Evolutionary conservation across 2,888 invertebrate species (phyloP).

Genomic region (Prosopocoilus inquinatus): DNA sequence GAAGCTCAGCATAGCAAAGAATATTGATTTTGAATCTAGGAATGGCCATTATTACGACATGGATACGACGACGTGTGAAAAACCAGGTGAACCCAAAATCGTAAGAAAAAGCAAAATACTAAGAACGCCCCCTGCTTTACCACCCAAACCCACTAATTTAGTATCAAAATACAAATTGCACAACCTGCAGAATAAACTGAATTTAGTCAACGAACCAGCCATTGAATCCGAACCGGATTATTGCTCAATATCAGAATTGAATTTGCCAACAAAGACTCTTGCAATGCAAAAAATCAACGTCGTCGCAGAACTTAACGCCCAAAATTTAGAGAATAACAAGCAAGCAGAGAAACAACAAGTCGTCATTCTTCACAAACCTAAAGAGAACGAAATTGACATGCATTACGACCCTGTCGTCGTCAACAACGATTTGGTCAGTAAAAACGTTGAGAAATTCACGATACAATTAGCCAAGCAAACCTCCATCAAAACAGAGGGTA

Average conservation of each 20-base stretch:
- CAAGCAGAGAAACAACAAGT: conserved; percentile 33
- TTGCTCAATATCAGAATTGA: conserved; percentile 75
- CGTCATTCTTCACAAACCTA: conserved; percentile 20
- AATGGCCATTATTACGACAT: conserved; percentile 62
- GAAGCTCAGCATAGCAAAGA: conserved; percentile 56
- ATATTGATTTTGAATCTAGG: conserved; percentile 54
- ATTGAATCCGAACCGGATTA: conserved; percentile 65
- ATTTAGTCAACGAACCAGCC: conserved; percentile 25
- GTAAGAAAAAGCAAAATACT: conserved; percentile 55
- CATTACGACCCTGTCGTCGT: conserved; percentile 27
- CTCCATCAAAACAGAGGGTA: conserved; percentile 35
- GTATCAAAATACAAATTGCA: conserved; percentile 65
- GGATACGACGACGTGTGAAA: conserved; percentile 51
- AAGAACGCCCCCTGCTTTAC: conserved; percentile 70
- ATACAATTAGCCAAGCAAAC: conserved; percentile 46
- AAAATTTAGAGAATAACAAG: conserved; percentile 37
- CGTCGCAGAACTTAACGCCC: conserved; percentile 44
- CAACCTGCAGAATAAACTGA: conserved; percentile 35
- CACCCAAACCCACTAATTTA: conserved; percentile 75
- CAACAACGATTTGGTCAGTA: conserved; percentile 37
- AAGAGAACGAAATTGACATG: conserved; percentile 18
- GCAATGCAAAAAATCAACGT: conserved; percentile 42
- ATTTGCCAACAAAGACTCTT: conserved; percentile 47
- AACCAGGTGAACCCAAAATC: conserved; percentile 31
- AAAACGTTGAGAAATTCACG: conserved; percentile 44